phyloP scores from a whole-genome alignment of 2,888 invertebrate species.

The Torymus texanus region DNA sequence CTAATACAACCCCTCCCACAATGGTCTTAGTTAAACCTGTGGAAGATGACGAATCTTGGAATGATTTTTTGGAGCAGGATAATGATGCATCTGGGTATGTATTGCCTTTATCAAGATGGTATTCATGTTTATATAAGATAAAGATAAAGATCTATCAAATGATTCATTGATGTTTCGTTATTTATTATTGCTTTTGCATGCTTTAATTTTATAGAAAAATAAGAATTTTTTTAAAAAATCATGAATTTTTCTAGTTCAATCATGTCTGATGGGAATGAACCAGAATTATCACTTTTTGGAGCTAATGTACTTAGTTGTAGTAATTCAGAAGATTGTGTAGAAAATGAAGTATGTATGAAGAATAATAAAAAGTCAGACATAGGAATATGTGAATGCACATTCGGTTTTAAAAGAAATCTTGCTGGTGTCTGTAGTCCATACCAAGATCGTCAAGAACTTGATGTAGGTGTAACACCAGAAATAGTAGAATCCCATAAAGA shows the following conservation, averaged over 20 bases:
- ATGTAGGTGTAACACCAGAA: constrained; percentile 62
- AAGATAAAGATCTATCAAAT: no score
- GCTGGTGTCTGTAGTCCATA: constrained; percentile 67
- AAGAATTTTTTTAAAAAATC: no score
- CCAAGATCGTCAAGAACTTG: constrained; percentile 60
- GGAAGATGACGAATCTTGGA: constrained; percentile 77
- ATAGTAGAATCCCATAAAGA: constrained; percentile 59
- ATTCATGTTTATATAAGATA: no score
- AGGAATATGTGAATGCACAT: constrained; percentile 85
- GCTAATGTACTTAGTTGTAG: constrained; percentile 81
- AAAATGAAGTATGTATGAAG: constrained; percentile 83
- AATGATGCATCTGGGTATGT: constrained; percentile 64
- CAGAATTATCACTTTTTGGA: constrained; percentile 67
- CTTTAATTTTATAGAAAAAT: no score
- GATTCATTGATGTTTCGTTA: no score
- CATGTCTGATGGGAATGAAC: constrained; percentile 61
- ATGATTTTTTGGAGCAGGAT: constrained; percentile 69
- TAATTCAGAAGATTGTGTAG: constrained; percentile 78
- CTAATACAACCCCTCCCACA: constrained; percentile 79
- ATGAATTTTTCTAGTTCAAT: constrained; percentile 63
- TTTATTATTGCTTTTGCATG: no score
- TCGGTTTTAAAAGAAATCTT: constrained; percentile 78
- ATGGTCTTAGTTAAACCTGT: constrained; percentile 88
- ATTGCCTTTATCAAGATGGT: neutral
- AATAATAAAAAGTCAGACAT: constrained; percentile 78